Percentiles rank a stretch among this genome's conserved stretches.
phyloP scores from a whole-genome alignment of 1,140 invertebrate species.

The Meloidogyne exigua region DNA sequence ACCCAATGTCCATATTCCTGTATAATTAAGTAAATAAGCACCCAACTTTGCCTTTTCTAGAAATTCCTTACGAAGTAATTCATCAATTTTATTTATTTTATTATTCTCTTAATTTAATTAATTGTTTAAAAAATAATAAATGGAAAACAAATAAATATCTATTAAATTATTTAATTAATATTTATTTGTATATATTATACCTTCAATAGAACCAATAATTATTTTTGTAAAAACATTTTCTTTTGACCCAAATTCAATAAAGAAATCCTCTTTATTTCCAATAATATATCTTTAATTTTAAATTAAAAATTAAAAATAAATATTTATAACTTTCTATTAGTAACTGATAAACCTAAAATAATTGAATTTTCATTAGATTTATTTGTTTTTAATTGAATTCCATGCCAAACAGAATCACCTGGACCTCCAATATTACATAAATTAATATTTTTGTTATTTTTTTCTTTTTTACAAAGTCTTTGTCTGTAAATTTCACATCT shows the following conservation, averaged over 20 bases:
- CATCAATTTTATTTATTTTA: neutral
- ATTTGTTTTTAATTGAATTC: conserved; percentile 1
- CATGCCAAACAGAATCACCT: neutral
- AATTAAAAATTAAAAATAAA: neutral
- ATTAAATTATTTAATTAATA: no score
- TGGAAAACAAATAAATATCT: no score
- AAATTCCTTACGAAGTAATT: neutral
- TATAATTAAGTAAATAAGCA: conserved; percentile 15
- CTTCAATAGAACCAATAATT: neutral
- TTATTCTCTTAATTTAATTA: neutral
- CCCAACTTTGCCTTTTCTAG: neutral
- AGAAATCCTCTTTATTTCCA: neutral
- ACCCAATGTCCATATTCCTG: conserved; percentile 11
- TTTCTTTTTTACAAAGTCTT: neutral
- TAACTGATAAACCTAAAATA: neutral
- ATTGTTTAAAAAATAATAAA: no score
- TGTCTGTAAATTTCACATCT: neutral
- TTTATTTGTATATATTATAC: neutral
- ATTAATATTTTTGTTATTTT: neutral
- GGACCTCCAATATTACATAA: neutral
- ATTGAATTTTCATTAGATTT: neutral
- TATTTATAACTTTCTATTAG: neutral
- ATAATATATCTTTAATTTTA: neutral
- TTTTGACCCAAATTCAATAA: neutral
- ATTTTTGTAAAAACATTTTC: neutral